Percentiles rank a stretch among this genome's conserved stretches.
Conservation (phyloP, 2,797 vertebrate genomes). For the Macropodus opercularis region DNA sequence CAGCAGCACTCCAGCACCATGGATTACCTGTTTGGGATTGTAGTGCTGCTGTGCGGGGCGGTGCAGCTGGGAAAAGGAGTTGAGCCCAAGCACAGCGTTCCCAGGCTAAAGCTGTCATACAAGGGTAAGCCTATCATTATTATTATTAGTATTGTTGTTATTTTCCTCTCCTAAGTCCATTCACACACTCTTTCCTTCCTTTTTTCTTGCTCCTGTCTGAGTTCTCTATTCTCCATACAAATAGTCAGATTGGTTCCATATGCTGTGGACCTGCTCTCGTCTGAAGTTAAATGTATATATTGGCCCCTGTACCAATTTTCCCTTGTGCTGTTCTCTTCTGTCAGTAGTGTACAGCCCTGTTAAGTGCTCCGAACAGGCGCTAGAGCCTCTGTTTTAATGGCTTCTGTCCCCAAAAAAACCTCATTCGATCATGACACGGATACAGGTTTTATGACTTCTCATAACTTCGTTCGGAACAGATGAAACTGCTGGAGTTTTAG, state of each 20-base stretch:
- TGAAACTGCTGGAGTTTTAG: constrained; percentile 54
- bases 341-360: constrained; percentile 58
- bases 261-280: constrained; percentile 63
- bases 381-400: constrained; percentile 63
- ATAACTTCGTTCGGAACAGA: constrained; percentile 35
- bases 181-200: constrained; percentile 41
- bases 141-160: no score
- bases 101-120: constrained; percentile 93
- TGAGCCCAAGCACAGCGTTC: constrained; percentile 90
- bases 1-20: constrained; percentile 87
- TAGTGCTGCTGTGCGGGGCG: constrained; percentile 89
- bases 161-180: constrained; percentile 46
- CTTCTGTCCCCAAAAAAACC: constrained; percentile 63
- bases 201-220: constrained; percentile 27
- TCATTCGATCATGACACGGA: constrained; percentile 45
- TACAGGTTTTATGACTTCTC: constrained; percentile 39
- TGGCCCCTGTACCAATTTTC: constrained; percentile 71
- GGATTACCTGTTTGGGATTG: constrained; percentile 92
- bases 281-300: constrained; percentile 75
- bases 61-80: constrained; percentile 82
- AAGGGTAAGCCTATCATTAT: constrained; percentile 93
- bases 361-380: constrained; percentile 59
- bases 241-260: constrained; percentile 82
- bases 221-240: constrained; percentile 64
- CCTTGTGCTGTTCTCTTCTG: constrained; percentile 55